Percentiles rank a stretch among this genome's conserved stretches.
Conservation (phyloP, 2,888 invertebrate species). For the Diarsia brunnea region DNA sequence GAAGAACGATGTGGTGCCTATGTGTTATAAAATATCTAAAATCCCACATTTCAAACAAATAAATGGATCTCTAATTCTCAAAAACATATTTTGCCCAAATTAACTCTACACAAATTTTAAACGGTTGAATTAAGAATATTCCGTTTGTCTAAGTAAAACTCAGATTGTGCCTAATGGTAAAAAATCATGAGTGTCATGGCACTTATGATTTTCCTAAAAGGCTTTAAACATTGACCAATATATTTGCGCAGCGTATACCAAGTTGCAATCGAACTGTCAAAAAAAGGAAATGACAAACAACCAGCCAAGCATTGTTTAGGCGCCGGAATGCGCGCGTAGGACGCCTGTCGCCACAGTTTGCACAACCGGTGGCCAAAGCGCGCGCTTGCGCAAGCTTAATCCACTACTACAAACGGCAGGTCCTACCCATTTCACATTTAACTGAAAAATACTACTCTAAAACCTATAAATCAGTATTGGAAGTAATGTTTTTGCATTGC, state of each 20-base stretch:
- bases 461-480: not conserved
- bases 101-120: not conserved
- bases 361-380: constrained; percentile 68
- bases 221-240: constrained; percentile 44
- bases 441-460: constrained; percentile 8
- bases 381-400: constrained; percentile 70
- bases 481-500: not conserved
- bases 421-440: constrained; percentile 10
- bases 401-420: constrained; percentile 15
- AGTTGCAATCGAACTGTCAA: constrained; percentile 42
- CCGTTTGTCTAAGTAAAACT: not conserved
- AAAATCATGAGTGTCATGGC: not conserved
- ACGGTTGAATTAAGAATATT: not conserved
- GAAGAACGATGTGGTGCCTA: no score
- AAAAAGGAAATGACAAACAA: constrained; percentile 51
- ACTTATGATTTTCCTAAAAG: constrained; percentile 17
- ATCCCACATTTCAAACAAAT: no score
- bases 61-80: not conserved
- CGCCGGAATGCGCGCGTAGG: constrained; percentile 78
- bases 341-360: constrained; percentile 75
- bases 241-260: constrained; percentile 34
- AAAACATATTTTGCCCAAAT: not conserved
- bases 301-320: constrained; percentile 51
- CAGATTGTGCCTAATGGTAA: not conserved
- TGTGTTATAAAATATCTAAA: no score